These are phyloP conservation scores for Aphelinus certus DNA, from an alignment of 1,140 invertebrate genomes.

Conservation along the genomic window DNA sequence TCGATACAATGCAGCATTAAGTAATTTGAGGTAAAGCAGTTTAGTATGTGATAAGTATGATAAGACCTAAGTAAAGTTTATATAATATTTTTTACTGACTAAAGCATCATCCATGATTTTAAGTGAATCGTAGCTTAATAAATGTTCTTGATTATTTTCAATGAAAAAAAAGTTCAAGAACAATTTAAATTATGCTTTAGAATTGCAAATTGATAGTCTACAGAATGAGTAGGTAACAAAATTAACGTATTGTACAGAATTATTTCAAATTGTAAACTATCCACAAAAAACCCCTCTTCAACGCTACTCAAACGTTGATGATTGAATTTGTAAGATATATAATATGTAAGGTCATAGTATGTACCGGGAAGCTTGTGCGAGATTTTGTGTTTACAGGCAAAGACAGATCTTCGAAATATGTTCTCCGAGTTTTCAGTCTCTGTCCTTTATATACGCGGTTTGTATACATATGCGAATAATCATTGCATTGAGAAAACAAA, in stretches of 20 bases:
- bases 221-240: slow-evolving; percentile 20
- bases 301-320: slow-evolving; percentile 19
- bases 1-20: slow-evolving; percentile 29
- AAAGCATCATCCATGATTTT: slow-evolving; percentile 34
- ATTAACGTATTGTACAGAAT: slow-evolving; percentile 38
- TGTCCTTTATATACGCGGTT: slow-evolving; percentile 10
- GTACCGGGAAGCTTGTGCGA: slow-evolving; percentile 18
- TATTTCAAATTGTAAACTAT: slow-evolving; percentile 34
- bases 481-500: slow-evolving; percentile 23
- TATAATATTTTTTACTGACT: slow-evolving; percentile 39
- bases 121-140: slow-evolving; percentile 17
- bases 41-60: slow-evolving; percentile 39
- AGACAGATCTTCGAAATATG: slow-evolving; percentile 15
- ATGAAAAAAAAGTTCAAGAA: not conserved
- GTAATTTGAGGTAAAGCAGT: slow-evolving; percentile 24
- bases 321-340: slow-evolving; percentile 38
- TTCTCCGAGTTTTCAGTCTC: slow-evolving; percentile 17
- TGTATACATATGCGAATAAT: slow-evolving; percentile 7
- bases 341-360: slow-evolving; percentile 29
- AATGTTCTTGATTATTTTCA: slow-evolving; percentile 26
- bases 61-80: slow-evolving; percentile 35
- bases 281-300: slow-evolving; percentile 5
- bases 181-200: slow-evolving; percentile 33
- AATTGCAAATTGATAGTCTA: slow-evolving; percentile 35
- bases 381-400: not conserved